Evolutionary conservation across 2,888 invertebrate genomes (phyloP).

Genomic region (Diabrotica balteata): DNA sequence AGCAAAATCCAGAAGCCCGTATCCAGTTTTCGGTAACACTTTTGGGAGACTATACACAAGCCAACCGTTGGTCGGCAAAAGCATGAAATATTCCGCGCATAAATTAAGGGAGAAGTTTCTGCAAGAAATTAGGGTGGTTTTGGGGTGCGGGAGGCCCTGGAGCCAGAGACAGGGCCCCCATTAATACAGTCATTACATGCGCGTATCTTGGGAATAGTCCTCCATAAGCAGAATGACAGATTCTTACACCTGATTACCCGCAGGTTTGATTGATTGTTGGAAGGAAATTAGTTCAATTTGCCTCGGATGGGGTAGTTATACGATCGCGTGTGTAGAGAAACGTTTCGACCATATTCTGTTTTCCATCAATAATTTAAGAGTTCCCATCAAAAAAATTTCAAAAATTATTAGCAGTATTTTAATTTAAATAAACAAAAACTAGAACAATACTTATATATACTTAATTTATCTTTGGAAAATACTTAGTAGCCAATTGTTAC

Average conservation of each 20-base stretch:
- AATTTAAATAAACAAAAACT: too few relatives aligned
- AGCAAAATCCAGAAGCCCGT: slow-evolving; percentile 6
- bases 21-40: slow-evolving; percentile 7
- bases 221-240: slow-evolving; percentile 51
- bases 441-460: too few relatives aligned
- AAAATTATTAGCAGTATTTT: too few relatives aligned
- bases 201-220: slow-evolving; percentile 39
- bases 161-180: slow-evolving; percentile 45
- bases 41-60: slow-evolving; percentile 9
- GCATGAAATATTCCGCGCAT: slow-evolving; percentile 59
- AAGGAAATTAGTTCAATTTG: slow-evolving; percentile 52
- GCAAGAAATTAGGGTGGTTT: slow-evolving; percentile 58
- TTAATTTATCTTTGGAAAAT: too few relatives aligned
- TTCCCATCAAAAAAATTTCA: too few relatives aligned
- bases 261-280: slow-evolving; percentile 54
- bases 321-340: slow-evolving; percentile 1
- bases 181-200: slow-evolving; percentile 57
- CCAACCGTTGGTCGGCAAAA: slow-evolving; percentile 50
- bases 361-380: too few relatives aligned
- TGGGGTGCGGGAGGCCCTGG: slow-evolving; percentile 47
- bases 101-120: slow-evolving; percentile 57
- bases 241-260: slow-evolving; percentile 55
- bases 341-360: neutral
- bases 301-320: slow-evolving; percentile 13
- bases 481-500: too few relatives aligned